Conservation (phyloP, 2,113 vertebrate genomes). For the Nothoprocta pentlandii region DNA sequence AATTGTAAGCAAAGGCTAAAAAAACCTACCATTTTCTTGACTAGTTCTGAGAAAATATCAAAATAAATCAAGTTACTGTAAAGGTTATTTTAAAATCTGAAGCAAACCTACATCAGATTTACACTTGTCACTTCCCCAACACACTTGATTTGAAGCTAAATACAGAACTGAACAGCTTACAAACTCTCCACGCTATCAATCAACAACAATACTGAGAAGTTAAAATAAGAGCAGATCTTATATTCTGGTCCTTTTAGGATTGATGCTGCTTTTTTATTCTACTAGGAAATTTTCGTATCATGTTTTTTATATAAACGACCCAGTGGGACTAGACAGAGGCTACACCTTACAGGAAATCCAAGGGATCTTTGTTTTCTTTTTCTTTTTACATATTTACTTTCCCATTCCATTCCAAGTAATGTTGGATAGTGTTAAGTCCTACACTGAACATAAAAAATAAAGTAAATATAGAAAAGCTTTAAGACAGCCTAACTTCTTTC, state of each 20-base stretch:
- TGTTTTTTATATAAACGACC: not conserved
- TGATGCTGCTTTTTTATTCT: not conserved
- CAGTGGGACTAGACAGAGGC: not conserved
- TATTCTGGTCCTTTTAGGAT: not conserved
- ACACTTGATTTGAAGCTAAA: not conserved
- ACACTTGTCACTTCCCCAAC: not conserved
- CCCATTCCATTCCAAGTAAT: not conserved
- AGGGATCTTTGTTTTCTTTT: not conserved
- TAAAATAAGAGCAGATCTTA: not conserved
- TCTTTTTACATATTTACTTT: not conserved
- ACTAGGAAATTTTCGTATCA: not conserved
- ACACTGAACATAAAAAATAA: not conserved
- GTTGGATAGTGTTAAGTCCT: not conserved
- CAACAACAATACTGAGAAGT: not conserved
- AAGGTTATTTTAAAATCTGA: not conserved
- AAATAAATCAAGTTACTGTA: not conserved
- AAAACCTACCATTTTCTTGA: not conserved
- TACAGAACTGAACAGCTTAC: conserved; percentile 14
- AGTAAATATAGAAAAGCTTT: not conserved
- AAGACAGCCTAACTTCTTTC: not conserved
- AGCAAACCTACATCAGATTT: not conserved
- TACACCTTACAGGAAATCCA: not conserved
- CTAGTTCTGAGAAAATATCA: conserved; percentile 1
- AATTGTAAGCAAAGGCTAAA: not conserved
- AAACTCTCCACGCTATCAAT: not conserved